Evolutionary conservation across 2,888 invertebrate species (phyloP), one percentile per base, ranked within the genome.

Genomic region (Pegoplata infirma): DNA sequence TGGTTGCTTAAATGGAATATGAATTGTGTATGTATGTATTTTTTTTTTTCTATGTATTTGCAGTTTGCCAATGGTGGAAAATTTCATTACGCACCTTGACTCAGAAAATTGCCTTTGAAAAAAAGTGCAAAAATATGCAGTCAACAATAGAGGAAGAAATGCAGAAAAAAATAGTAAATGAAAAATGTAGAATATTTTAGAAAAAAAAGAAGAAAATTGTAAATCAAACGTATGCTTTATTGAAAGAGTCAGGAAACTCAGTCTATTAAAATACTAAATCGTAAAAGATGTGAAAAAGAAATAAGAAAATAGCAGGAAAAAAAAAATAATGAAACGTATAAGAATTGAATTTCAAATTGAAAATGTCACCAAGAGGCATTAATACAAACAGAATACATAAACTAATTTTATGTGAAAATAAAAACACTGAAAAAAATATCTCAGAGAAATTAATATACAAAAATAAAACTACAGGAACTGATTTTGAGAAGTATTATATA

Each of bases 31-130:
- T 46, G 25, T 58, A 19, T 46, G 5, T 16, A 7, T 28, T 3
- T 25, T 1, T 55, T 25, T n/a, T 3, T 12, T n/a, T 66, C 5
- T 40, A 8, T 12, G 21, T 6, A 8, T n/a, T 1, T 44, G 17
- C 12, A 23, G 25, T 25, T 46, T 68, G 64, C 32, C 63, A 63
- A 51, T 67, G 21, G 32, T 61, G 49, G 49, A 79, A 71, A 71
- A 75, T 74, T 58, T 74, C 74, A 79, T 75, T 79, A 79, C 79
- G 69, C 71, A 79, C 79, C 74, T 79, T 79, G 79, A 75, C 66
- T 74, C 71, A 71, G 49, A 75, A 67, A 69, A 79, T 71, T 75
- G 71, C 71, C 56, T 71, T 51, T 73, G 51, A 56, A 64, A 64
- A 63, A 25, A 17, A 6, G 17, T 3, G 40, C 1, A 36, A 28